phyloP scores from a whole-genome alignment of 1,140 invertebrate species.

The Nomia melanderi region DNA sequence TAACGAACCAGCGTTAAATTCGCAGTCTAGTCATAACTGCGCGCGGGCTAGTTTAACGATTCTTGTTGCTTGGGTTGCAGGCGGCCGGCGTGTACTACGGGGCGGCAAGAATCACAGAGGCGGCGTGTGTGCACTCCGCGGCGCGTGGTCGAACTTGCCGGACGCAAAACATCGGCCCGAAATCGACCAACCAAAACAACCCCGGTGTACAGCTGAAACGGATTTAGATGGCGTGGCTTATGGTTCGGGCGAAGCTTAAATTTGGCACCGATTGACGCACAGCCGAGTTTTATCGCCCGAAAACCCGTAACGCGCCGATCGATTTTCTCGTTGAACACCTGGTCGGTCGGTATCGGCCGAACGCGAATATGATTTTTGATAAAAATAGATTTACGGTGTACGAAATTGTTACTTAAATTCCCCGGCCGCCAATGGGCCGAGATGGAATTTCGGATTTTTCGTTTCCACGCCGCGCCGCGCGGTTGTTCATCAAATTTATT shows the following conservation, averaged over 20 bases:
- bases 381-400: neutral
- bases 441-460: neutral
- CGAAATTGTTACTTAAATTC: neutral
- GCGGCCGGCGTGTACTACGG: neutral
- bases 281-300: slow-evolving; percentile 48
- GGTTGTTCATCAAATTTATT: too few species aligned
- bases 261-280: slow-evolving; percentile 63
- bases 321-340: slow-evolving; percentile 61
- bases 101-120: neutral
- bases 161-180: slow-evolving; percentile 47
- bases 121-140: neutral
- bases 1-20: too few species aligned
- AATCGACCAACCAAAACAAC: slow-evolving; percentile 49
- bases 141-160: slow-evolving; percentile 38
- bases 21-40: too few species aligned
- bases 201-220: slow-evolving; percentile 28
- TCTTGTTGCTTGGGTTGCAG: too few species aligned
- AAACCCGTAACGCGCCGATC: slow-evolving; percentile 44
- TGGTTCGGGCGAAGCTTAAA: slow-evolving; percentile 52
- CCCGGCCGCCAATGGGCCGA: neutral
- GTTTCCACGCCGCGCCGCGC: too few species aligned
- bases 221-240: slow-evolving; percentile 51
- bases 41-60: too few species aligned
- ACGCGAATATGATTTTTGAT: neutral
- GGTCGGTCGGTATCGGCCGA: slow-evolving; percentile 40